phyloP scores from a whole-genome alignment of 2,113 vertebrate species.

The Synchiropus splendidus region DNA sequence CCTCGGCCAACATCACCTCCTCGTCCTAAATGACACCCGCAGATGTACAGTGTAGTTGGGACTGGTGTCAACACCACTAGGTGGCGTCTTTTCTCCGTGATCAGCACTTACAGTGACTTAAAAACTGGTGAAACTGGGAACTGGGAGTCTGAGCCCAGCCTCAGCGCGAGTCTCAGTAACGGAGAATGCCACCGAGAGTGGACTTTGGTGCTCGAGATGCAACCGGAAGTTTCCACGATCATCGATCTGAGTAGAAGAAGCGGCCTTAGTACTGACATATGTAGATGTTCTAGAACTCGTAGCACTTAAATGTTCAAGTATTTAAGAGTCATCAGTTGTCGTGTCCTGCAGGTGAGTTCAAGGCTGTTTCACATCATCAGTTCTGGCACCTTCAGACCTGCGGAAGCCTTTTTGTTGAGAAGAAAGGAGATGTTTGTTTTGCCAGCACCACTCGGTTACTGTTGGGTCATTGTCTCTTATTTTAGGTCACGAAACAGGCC shows the following conservation, averaged over 20 bases:
- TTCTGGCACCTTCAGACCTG: no score
- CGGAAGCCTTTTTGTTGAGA: no score
- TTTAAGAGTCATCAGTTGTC: slow-evolving; percentile 17
- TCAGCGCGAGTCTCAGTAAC: no score
- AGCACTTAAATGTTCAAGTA: slow-evolving; percentile 23
- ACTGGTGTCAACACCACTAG: slow-evolving; percentile 13
- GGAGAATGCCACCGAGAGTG: no score
- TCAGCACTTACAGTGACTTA: slow-evolving; percentile 2
- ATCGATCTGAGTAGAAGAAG: slow-evolving; percentile 6
- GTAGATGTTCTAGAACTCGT: slow-evolving; percentile 27
- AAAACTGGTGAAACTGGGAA: not conserved
- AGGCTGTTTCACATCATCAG: slow-evolving; percentile 5
- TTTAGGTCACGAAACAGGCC: no score
- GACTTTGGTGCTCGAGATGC: no score
- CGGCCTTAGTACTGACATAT: slow-evolving; percentile 16
- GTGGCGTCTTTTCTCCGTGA: not conserved
- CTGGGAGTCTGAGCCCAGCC: no score
- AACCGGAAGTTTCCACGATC: no score
- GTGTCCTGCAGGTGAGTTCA: not conserved
- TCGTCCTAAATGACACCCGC: slow-evolving; percentile 72
- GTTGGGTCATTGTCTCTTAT: no score
- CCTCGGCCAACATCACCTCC: slow-evolving; percentile 82
- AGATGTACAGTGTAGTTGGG: not conserved
- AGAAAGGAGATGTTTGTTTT: no score
- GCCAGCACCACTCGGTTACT: no score